These are phyloP conservation scores for Microcebus griseorufus DNA, from an alignment of 2,113 vertebrate species.

Conservation along the genomic window DNA sequence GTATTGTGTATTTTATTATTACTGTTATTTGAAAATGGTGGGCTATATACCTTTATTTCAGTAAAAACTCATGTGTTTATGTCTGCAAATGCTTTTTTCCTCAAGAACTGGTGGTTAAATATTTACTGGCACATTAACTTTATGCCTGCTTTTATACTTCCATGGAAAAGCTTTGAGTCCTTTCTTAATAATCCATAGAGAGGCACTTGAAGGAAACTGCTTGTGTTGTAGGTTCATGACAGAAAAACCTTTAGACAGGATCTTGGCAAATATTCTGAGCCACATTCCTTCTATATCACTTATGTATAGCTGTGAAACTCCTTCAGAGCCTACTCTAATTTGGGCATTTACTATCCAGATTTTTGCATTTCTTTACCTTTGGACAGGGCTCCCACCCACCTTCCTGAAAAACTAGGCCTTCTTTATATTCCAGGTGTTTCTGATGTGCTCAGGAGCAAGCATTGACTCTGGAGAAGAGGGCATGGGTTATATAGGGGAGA, in stretches of 20 bases:
- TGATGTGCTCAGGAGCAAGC: neutral
- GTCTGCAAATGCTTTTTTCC: neutral
- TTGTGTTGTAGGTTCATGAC: neutral
- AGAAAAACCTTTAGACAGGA: neutral
- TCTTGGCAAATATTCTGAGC: neutral
- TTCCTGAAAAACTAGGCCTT: neutral
- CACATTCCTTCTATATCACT: neutral
- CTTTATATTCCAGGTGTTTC: neutral
- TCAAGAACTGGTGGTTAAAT: neutral
- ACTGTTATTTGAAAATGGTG: conserved; percentile 20
- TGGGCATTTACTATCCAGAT: neutral
- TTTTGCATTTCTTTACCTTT: conserved; percentile 2
- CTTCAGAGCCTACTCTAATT: neutral
- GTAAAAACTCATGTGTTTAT: neutral
- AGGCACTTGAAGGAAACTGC: neutral
- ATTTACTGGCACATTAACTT: neutral
- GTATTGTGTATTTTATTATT: neutral
- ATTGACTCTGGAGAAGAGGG: neutral
- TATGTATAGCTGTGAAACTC: neutral
- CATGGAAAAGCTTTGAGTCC: neutral
- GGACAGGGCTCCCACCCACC: neutral
- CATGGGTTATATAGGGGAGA: neutral
- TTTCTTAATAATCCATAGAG: neutral
- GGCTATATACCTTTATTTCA: neutral
- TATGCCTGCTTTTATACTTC: neutral